A percentile compares a stretch with the other conserved stretches of the same genome.
These are phyloP conservation scores for Sylvilagus floridanus DNA, from an alignment of 2,797 vertebrate genomes.

Conservation along the genomic window DNA sequence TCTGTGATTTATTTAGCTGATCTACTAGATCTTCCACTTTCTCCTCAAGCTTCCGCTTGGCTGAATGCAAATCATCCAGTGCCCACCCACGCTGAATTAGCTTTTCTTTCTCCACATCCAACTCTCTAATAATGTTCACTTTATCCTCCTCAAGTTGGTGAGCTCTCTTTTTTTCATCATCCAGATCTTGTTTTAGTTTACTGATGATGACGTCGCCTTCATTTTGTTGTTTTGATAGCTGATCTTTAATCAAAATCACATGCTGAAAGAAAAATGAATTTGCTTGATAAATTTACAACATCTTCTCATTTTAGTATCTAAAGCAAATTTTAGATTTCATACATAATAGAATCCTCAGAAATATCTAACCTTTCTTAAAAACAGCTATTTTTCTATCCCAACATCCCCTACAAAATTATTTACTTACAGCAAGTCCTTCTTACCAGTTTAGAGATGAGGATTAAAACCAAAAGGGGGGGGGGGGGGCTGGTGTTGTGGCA, in stretches of 20 bases:
- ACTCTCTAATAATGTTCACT: conserved; percentile 87
- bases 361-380: conserved; percentile 64
- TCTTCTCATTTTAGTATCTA: conserved; percentile 26
- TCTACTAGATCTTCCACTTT: conserved; percentile 91
- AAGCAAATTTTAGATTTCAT: conserved; percentile 46
- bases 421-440: conserved; percentile 28
- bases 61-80: conserved; percentile 93
- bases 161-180: conserved; percentile 86
- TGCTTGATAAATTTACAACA: conserved; percentile 57
- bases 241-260: conserved; percentile 95
- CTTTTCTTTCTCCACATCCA: conserved; percentile 91
- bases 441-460: conserved; percentile 26
- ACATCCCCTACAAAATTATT: conserved; percentile 23
- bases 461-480: conserved; percentile 45
- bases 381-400: neutral
- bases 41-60: conserved; percentile 91
- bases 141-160: conserved; percentile 87
- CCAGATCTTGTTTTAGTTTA: conserved; percentile 89
- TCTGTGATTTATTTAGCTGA: conserved; percentile 89
- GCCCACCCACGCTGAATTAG: conserved; percentile 91
- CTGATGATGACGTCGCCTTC: conserved; percentile 88
- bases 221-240: conserved; percentile 91
- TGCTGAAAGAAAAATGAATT: conserved; percentile 89
- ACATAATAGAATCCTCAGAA: conserved; percentile 18
- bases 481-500: no score